Conservation (phyloP, 2,888 invertebrate species). For the Erebia ligea region DNA sequence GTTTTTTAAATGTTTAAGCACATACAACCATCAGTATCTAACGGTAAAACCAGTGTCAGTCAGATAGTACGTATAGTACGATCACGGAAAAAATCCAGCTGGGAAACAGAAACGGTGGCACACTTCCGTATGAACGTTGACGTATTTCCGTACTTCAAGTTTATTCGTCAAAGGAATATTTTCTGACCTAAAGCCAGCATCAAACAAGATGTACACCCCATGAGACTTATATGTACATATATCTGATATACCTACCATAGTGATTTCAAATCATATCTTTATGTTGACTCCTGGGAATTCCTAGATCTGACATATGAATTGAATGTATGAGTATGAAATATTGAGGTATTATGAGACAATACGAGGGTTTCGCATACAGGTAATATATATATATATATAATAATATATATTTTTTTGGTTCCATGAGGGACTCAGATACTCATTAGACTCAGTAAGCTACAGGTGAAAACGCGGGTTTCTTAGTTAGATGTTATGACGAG, state of each 20-base stretch:
- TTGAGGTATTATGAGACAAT: constrained; percentile 11
- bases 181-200: constrained; percentile 3
- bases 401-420: neutral
- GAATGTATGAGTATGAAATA: constrained; percentile 27
- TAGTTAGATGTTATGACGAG: no score
- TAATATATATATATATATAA: no score
- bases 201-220: constrained; percentile 12
- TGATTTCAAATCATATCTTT: constrained; percentile 31
- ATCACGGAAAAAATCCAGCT: no score
- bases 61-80: no score
- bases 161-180: constrained; percentile 15
- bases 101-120: no score
- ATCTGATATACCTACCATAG: constrained; percentile 12
- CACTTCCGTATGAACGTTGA: no score
- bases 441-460: no score
- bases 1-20: no score
- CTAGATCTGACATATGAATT: constrained; percentile 16
- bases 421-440: neutral
- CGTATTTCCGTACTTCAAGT: constrained; percentile 14
- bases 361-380: neutral
- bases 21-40: no score
- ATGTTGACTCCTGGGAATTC: constrained; percentile 12
- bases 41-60: no score
- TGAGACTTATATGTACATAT: neutral
- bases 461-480: no score